A percentile compares a stretch with the other conserved stretches of the same genome.
Conservation (phyloP, 1,140 invertebrate species). For the Bombus terrestris region DNA sequence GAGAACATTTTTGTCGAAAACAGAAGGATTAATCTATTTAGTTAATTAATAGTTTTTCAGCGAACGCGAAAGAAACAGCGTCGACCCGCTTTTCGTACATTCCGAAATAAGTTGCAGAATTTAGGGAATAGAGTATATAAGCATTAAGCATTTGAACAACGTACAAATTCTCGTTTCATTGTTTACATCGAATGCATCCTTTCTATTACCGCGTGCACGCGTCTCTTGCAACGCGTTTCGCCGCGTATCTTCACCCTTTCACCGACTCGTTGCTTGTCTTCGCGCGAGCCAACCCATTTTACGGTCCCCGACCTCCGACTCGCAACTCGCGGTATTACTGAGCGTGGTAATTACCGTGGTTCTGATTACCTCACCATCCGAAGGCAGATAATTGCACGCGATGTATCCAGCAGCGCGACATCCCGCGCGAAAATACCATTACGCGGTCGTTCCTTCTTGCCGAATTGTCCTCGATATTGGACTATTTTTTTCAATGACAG, state of each 20-base stretch:
- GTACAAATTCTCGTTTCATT: background rate
- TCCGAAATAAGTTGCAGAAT: too few species aligned
- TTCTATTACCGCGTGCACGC: background rate
- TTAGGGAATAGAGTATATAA: too few species aligned
- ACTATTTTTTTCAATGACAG: background rate
- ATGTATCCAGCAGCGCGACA: constrained; percentile 15
- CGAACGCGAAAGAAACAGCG: too few species aligned
- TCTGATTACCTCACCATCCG: constrained; percentile 40
- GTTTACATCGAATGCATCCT: background rate
- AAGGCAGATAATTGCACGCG: constrained; percentile 40
- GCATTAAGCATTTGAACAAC: background rate
- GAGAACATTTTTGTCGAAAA: too few species aligned
- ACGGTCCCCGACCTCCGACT: constrained; percentile 30
- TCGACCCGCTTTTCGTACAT: too few species aligned
- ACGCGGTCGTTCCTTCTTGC: background rate
- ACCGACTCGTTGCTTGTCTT: constrained; percentile 3
- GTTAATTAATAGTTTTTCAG: too few species aligned
- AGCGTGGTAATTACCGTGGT: constrained; percentile 53
- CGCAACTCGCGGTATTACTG: constrained; percentile 37
- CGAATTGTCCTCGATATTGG: background rate
- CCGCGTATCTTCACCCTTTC: constrained; percentile 27
- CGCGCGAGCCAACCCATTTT: constrained; percentile 46
- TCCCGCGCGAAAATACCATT: constrained; percentile 10
- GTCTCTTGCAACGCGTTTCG: background rate
- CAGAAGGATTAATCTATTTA: too few species aligned